A percentile compares a stretch with the other conserved stretches of the same genome.
phyloP scores from a whole-genome alignment of 2,113 vertebrate genomes.

The Steatornis caripensis region DNA sequence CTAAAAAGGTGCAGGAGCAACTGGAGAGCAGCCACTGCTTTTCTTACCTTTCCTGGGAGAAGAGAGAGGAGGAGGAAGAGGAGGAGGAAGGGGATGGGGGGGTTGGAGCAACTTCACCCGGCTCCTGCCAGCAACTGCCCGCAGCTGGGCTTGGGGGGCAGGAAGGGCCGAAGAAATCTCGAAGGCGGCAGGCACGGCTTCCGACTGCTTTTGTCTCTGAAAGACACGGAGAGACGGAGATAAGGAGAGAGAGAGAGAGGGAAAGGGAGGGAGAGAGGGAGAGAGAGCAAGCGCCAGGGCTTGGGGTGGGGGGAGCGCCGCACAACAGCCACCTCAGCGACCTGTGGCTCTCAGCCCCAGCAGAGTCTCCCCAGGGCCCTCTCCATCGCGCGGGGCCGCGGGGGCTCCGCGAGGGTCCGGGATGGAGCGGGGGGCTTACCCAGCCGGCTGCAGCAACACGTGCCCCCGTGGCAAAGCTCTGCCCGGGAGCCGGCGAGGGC shows the following conservation, averaged over 20 bases:
- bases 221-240: conserved; percentile 19
- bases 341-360: too few species aligned
- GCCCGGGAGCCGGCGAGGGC: neutral
- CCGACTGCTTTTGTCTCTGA: conserved; percentile 29
- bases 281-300: conserved; percentile 49
- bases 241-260: neutral
- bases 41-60: conserved; percentile 46
- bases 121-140: neutral
- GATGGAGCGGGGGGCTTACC: conserved; percentile 30
- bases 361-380: neutral
- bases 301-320: neutral
- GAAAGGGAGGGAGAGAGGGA: conserved; percentile 18
- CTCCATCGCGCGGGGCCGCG: neutral
- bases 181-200: conserved; percentile 24
- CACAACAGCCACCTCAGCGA: conserved; percentile 46
- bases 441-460: conserved; percentile 19
- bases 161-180: neutral
- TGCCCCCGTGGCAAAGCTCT: neutral
- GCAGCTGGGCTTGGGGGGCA: neutral
- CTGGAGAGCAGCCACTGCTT: conserved; percentile 12
- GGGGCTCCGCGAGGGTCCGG: neutral
- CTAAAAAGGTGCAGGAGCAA: conserved; percentile 12
- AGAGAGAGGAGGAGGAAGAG: conserved; percentile 1
- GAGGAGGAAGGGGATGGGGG: neutral
- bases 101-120: conserved; percentile 33